Evolutionary conservation across 2,888 invertebrate genomes (phyloP), one percentile per base, ranked within the genome.

Genomic region (Nomada flava): DNA sequence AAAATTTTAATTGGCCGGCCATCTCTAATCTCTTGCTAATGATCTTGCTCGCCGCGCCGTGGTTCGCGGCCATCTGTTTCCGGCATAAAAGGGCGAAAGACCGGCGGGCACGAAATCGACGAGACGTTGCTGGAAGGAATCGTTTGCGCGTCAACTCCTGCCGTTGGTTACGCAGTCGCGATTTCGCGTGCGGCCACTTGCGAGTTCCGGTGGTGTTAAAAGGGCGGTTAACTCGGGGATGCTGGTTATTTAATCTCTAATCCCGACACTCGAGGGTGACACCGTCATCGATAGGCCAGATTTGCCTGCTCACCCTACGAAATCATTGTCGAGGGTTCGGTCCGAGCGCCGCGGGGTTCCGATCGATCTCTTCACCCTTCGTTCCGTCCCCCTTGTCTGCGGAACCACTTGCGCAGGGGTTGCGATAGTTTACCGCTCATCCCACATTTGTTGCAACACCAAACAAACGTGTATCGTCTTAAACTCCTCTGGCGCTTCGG

Each of bases 181-280:
- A 47, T 47, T 3, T 15, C 47, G 47, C 15, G 47, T 47, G 47
- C 47, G 15, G 47, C 13, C 47, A 47, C 47, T 47, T 47, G 57
- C 57, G 57, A 69, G 29, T 57, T 13, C 29, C 52, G 18, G 18
- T 44, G 73, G 84, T 78, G 82, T 85, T 85, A 89, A 85, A 89
- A 84, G 90, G 89, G 85, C 84, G 88, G 87, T 91, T 88, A 86
- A 89, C 87, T 90, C 88, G 81, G 88, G 89, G 89, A 87, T 88
- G 89, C 91, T 90, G 92, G 92, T 93, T 92, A 93, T 93, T 93
- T 93, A 93, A 93, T 93, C 92, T 92, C 88, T 92, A 93, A 93
- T 93, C 93, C 93, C 76, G 86, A 83, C 89, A 91, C 91, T 92
- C 90, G 89, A 92, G 91, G 92, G 90, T 87, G 89, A 86, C 89